Evolutionary conservation across 92 coral and sea anemone species (phyloP).

Genomic region (Nematostella vectensis): DNA sequence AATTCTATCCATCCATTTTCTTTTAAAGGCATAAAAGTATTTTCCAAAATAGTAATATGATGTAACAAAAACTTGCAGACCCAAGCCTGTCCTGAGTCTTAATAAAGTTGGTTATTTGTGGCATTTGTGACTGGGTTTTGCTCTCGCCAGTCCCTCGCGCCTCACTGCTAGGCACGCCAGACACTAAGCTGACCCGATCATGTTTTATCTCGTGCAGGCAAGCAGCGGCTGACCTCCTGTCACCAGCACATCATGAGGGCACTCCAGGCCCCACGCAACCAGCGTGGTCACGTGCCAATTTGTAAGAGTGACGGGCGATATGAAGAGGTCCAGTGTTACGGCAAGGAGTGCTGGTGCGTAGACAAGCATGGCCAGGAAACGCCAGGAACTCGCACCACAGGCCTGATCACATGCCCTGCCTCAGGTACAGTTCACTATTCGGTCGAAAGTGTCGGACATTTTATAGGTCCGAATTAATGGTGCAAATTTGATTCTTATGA

Average conservation of each 20-base stretch:
- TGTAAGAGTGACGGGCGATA: conserved; percentile 70
- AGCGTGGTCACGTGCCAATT: conserved; percentile 32
- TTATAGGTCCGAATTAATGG: neutral
- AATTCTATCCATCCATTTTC: too few species aligned
- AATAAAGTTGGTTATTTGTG: too few species aligned
- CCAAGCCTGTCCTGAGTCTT: too few species aligned
- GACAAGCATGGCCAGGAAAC: conserved; percentile 56
- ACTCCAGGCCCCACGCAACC: conserved; percentile 2
- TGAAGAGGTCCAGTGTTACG: conserved; percentile 73
- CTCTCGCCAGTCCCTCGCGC: too few species aligned
- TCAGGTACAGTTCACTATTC: too few species aligned
- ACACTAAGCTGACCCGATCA: too few species aligned
- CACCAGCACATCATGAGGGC: conserved; percentile 18
- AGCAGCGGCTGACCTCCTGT: conserved; percentile 18
- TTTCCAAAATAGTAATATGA: too few species aligned
- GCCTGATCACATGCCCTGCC: conserved; percentile 52
- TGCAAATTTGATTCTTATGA: neutral
- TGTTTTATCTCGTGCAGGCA: too few species aligned
- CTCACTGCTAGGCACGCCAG: too few species aligned
- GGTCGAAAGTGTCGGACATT: neutral
- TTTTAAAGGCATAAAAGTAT: too few species aligned
- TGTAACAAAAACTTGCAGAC: too few species aligned
- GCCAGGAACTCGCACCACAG: conserved; percentile 53
- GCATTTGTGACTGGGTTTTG: too few species aligned
- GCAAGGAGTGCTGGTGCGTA: conserved; percentile 82